A percentile compares a stretch with the other conserved stretches of the same genome.
These are phyloP conservation scores for Parnassius smintheus DNA, from an alignment of 2,888 invertebrate species.

Conservation along the genomic window DNA sequence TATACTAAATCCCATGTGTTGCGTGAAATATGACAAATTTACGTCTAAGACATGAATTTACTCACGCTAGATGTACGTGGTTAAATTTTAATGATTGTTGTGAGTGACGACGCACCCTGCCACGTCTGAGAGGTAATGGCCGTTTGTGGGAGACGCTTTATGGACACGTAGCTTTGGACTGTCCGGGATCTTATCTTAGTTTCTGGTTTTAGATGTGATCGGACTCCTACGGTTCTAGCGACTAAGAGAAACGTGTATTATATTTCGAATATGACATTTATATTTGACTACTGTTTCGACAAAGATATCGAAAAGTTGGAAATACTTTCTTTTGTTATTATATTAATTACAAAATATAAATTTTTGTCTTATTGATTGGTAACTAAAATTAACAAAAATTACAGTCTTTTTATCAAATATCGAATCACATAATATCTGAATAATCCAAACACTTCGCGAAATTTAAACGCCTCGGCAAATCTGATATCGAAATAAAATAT, in stretches of 20 bases:
- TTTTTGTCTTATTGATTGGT: too few species aligned
- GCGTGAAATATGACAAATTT: slow-evolving; percentile 67
- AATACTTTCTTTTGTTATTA: background rate
- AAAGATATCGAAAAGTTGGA: background rate
- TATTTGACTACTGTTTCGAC: slow-evolving; percentile 8
- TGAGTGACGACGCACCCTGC: slow-evolving; percentile 63
- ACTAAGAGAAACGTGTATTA: slow-evolving; percentile 27
- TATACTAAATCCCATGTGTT: slow-evolving; percentile 36
- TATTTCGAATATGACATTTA: slow-evolving; percentile 14
- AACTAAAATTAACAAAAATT: too few species aligned
- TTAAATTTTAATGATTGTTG: slow-evolving; percentile 56
- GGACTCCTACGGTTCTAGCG: slow-evolving; percentile 38
- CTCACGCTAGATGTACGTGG: slow-evolving; percentile 44
- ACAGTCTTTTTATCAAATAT: too few species aligned
- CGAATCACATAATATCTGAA: background rate
- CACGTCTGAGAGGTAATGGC: slow-evolving; percentile 41
- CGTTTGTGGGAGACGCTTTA: slow-evolving; percentile 48
- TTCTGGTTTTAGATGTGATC: slow-evolving; percentile 44
- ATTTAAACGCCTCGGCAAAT: slow-evolving; percentile 13
- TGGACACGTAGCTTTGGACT: slow-evolving; percentile 54
- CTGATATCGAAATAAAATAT: slow-evolving; percentile 20
- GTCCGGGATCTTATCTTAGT: slow-evolving; percentile 41
- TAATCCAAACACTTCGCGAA: slow-evolving; percentile 7
- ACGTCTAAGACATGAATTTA: slow-evolving; percentile 42
- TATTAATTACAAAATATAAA: too few species aligned